Percentiles rank a stretch among this genome's conserved stretches.
Evolutionary conservation across 2,888 invertebrate genomes (phyloP).

Genomic region (Torymus auratus): DNA sequence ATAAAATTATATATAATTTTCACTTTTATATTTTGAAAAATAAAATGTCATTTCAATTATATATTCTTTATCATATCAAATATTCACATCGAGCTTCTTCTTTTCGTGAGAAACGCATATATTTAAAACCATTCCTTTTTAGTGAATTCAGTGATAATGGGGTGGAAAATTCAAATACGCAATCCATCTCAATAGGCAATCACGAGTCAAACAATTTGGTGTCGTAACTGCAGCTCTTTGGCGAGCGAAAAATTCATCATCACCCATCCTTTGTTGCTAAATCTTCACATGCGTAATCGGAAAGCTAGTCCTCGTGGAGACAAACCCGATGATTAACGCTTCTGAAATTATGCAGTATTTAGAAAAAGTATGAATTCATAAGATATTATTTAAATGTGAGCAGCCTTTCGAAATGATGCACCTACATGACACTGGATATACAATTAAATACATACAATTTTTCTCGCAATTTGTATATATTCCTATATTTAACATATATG

Average conservation of each 20-base stretch:
- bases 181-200: neutral
- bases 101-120: too few relatives aligned
- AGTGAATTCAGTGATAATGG: neutral
- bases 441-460: too few relatives aligned
- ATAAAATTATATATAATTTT: too few relatives aligned
- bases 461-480: too few relatives aligned
- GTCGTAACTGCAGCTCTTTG: conserved; percentile 18
- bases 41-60: too few relatives aligned
- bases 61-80: too few relatives aligned
- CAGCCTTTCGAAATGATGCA: neutral
- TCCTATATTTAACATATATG: too few relatives aligned
- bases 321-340: conserved; percentile 15
- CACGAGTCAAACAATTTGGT: neutral
- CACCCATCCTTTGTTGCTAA: conserved; percentile 23
- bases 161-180: neutral
- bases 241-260: conserved; percentile 3
- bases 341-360: conserved; percentile 15
- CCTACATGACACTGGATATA: neutral
- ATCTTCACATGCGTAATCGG: conserved; percentile 7
- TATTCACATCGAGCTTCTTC: too few relatives aligned
- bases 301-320: conserved; percentile 18
- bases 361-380: too few relatives aligned
- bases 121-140: too few relatives aligned
- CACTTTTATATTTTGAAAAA: too few relatives aligned
- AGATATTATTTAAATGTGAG: neutral